Evolutionary conservation across 2,113 vertebrate species (phyloP).

Genomic region (Cyphotilapia sp.): DNA sequence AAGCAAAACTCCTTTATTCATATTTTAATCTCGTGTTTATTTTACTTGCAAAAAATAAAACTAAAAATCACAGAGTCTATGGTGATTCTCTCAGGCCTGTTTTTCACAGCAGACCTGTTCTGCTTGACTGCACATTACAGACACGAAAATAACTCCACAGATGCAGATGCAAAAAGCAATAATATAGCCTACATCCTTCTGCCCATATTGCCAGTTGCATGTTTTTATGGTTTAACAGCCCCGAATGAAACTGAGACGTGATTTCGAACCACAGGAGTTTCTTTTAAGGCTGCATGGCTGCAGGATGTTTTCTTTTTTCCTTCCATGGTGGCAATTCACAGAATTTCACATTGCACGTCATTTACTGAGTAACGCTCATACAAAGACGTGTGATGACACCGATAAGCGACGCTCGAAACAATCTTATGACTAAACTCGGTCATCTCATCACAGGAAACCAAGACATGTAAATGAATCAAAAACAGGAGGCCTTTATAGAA

Average conservation of each 20-base stretch:
- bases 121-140: not conserved
- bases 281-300: not conserved
- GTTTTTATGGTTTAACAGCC: not conserved
- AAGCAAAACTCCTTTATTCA: not conserved
- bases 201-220: not conserved
- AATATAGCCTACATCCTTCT: not conserved
- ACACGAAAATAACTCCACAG: not conserved
- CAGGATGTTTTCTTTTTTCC: not conserved
- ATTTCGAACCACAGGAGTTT: not conserved
- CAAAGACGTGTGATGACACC: not conserved
- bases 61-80: not conserved
- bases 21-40: not conserved
- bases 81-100: not conserved
- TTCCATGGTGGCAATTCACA: not conserved
- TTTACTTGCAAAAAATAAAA: not conserved
- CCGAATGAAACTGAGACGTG: not conserved
- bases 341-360: not conserved
- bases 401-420: not conserved
- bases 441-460: not conserved
- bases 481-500: constrained; percentile 2
- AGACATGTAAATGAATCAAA: constrained; percentile 7
- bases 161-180: not conserved
- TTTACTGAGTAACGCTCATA: not conserved
- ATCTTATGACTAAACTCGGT: not conserved
- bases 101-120: not conserved